Evolutionary conservation across 2,797 vertebrate genomes (phyloP), one percentile per base, ranked within the genome.

Genomic region (Onychomys torridus): DNA sequence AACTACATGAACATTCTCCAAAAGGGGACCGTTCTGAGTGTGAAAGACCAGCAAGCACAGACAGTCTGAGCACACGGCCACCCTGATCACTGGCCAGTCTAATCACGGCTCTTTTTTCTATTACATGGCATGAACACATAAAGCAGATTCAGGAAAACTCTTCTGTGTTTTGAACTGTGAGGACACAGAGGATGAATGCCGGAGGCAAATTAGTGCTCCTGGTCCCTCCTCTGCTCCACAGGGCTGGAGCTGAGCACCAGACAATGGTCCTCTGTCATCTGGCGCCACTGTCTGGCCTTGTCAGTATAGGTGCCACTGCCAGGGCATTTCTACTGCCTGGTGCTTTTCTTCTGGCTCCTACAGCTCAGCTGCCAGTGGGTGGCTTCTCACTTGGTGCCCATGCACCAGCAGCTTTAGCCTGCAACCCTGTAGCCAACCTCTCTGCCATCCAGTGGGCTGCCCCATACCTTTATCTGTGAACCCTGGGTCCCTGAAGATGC

Each of bases 291-390:
- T 17, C 29, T 6, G 77, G 21, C 37, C 57, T 82, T 27, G 57
- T 61, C 71, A 9, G 19, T 16, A 49, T 37, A 61, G 65, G 73
- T 40, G 43, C 34, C 23, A 16, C 89, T 21, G 52, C 82, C 40
- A 40, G 25, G n/a, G 34, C 79, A 78, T n/a, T 19, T 59, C 69
- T 40, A 32, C 69, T 2, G 11, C 0, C 75, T 49, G 21, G n/a
- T 2, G n/a, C 61, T 73, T 85, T 32, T 14, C 76, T 79, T 67
- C 52, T 29, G 40, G 75, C 32, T 71, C 19, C 55, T 46, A 6
- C 0, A 49, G 81, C 86, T 79, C 95, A 90, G 89, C 91, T 90
- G 94, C 61, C 88, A 4, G 75, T 77, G 57, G 81, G 65, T 1
- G 49, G 71, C 67, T 89, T 94, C 82, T 57, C 61, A 29, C 73